Conservation (phyloP, 2,888 invertebrate genomes). For the Prosapia bicincta region DNA sequence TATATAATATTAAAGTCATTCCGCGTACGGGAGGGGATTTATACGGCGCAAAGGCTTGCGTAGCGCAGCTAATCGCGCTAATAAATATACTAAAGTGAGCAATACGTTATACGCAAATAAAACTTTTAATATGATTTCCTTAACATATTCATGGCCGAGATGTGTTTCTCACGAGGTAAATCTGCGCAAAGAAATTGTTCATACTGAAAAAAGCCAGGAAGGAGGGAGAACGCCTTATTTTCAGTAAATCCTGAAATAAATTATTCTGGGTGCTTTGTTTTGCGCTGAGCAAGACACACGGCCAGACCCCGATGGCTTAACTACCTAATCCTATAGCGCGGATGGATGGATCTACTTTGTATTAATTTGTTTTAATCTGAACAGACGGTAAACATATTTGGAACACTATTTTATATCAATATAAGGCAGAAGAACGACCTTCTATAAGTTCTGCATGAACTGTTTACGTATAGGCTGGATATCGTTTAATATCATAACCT, state of each 20-base stretch:
- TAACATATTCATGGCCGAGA: neutral
- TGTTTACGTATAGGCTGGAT: too few species aligned
- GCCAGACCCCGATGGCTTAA: neutral
- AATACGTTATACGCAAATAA: conserved; percentile 23
- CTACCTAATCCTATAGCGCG: neutral
- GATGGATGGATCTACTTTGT: neutral
- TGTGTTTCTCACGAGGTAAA: neutral
- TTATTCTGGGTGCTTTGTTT: conserved; percentile 18
- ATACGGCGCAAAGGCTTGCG: neutral
- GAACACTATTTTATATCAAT: too few species aligned
- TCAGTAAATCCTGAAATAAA: conserved; percentile 18
- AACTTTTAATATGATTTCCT: conserved; percentile 27
- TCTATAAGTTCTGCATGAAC: too few species aligned
- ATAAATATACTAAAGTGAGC: conserved; percentile 16
- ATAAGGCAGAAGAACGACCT: too few species aligned
- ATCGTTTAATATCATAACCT: too few species aligned
- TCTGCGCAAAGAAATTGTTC: neutral
- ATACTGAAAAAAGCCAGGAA: neutral
- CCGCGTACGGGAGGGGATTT: neutral
- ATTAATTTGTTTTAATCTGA: neutral
- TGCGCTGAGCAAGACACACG: neutral
- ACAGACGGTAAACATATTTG: too few species aligned
- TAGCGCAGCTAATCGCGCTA: neutral
- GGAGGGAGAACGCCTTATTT: neutral
- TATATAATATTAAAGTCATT: neutral